Percentiles rank a stretch among this genome's conserved stretches.
phyloP scores from a whole-genome alignment of 1,140 invertebrate species.

The Lysiphlebus fabarum region DNA sequence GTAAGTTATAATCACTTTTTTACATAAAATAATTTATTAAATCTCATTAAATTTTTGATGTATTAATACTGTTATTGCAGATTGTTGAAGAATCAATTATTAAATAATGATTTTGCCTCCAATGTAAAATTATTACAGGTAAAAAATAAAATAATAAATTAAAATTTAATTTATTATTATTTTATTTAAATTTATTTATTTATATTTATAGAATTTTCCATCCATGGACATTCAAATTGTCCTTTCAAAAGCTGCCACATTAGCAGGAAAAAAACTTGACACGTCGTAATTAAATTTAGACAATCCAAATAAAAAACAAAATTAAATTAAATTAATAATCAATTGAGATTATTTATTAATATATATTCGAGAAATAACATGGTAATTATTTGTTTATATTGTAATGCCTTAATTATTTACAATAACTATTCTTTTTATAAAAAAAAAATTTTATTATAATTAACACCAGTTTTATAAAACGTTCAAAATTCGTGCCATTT shows the following conservation, averaged over 20 bases:
- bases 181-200: slow-evolving; percentile 15
- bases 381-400: too few relatives aligned
- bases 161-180: background rate
- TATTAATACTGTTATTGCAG: slow-evolving; percentile 51
- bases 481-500: too few relatives aligned
- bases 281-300: slow-evolving; percentile 23
- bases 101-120: slow-evolving; percentile 82
- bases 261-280: slow-evolving; percentile 46
- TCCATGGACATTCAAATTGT: slow-evolving; percentile 71
- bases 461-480: too few relatives aligned
- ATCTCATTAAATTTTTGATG: too few relatives aligned
- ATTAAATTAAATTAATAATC: too few relatives aligned
- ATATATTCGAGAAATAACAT: too few relatives aligned
- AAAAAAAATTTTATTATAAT: too few relatives aligned
- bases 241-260: slow-evolving; percentile 61
- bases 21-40: background rate
- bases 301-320: background rate
- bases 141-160: slow-evolving; percentile 22
- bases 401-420: too few relatives aligned
- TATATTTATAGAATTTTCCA: slow-evolving; percentile 63
- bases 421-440: too few relatives aligned
- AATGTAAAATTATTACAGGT: slow-evolving; percentile 91
- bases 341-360: too few relatives aligned
- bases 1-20: slow-evolving; percentile 61
- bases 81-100: slow-evolving; percentile 75